Base-by-base conservation (phyloP, 2,888 invertebrate genomes). In the Criorhina ranunculi region DNA sequence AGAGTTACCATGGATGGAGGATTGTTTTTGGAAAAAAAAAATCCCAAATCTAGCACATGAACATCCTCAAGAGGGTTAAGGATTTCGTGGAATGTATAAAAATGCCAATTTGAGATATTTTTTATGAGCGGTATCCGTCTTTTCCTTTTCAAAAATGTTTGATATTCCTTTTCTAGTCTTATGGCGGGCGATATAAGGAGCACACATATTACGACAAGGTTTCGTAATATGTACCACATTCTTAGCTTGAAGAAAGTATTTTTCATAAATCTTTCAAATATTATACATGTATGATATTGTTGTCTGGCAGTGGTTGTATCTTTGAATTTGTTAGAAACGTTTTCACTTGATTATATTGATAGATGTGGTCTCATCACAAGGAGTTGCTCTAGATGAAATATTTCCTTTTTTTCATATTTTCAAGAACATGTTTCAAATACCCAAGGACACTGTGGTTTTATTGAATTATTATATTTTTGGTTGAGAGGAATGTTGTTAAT, bases 261-360 rank as follows among this genome's bases (percentile, higher is more conserved):
- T 40, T 51, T 40, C 66, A 66, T 66, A 51, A 66, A 66, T 66
- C 51, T 66, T 37, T 29, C 12, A 40, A 51, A 51, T 24, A 49
- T n/a, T 5, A 19, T 24, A 15, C 42, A 12, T 3, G 11, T 9
- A 6, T 24, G 5, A n/a, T 33, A 15, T 19, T 0, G n/a, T 7
- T 8, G n/a, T 40, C n/a, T n/a, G n/a, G n/a, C n/a, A n/a, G n/a
- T n/a, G n/a, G n/a, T n/a, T n/a, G 59, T 42, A 42, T 29, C 9
- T 12, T 40, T 5, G 24, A n/a, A 12, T 24, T 24, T 15, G 42
- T 42, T 8, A 29, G 31, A 37, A 42, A 5, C 9, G 12, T 9
- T 42, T 42, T 37, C 42, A 29, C 42, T 42, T 60, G 40, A 29
- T 24, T 46, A 12, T 19, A 64, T 49, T 19, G 35, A 37, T 57